phyloP scores from a whole-genome alignment of 2,888 invertebrate species.

The Augiades crinisus region DNA sequence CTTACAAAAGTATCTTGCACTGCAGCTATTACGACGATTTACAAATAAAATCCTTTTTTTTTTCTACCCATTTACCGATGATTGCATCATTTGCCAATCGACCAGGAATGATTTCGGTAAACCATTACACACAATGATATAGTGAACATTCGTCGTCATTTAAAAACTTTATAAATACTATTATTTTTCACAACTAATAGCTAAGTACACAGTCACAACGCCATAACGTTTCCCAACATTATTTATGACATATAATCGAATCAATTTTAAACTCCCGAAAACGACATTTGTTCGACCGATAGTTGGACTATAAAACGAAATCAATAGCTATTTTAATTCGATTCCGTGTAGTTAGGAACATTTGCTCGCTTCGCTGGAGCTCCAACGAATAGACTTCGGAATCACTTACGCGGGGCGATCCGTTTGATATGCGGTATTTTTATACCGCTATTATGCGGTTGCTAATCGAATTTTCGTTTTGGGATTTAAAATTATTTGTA shows the following conservation, averaged over 20 bases:
- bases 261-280: slow-evolving; percentile 18
- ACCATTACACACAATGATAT: too few species aligned
- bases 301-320: slow-evolving; percentile 25
- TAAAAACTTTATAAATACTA: too few species aligned
- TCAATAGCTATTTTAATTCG: slow-evolving; percentile 49
- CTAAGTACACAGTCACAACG: too few species aligned
- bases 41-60: too few species aligned
- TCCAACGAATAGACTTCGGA: slow-evolving; percentile 28
- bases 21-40: too few species aligned
- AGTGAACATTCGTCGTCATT: too few species aligned
- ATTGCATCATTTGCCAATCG: too few species aligned
- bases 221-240: too few species aligned
- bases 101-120: too few species aligned
- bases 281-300: slow-evolving; percentile 19
- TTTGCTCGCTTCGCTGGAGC: slow-evolving; percentile 26
- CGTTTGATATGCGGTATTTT: slow-evolving; percentile 14
- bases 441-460: slow-evolving; percentile 13
- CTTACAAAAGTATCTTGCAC: too few species aligned
- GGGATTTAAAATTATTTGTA: background rate
- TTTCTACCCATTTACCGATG: too few species aligned
- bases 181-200: too few species aligned
- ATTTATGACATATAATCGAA: slow-evolving; percentile 20
- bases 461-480: slow-evolving; percentile 1
- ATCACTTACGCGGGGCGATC: slow-evolving; percentile 38
- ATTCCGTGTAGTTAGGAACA: slow-evolving; percentile 59